Base-by-base conservation (phyloP, 2,888 invertebrate species). In the Metopia argyrocephala region DNA sequence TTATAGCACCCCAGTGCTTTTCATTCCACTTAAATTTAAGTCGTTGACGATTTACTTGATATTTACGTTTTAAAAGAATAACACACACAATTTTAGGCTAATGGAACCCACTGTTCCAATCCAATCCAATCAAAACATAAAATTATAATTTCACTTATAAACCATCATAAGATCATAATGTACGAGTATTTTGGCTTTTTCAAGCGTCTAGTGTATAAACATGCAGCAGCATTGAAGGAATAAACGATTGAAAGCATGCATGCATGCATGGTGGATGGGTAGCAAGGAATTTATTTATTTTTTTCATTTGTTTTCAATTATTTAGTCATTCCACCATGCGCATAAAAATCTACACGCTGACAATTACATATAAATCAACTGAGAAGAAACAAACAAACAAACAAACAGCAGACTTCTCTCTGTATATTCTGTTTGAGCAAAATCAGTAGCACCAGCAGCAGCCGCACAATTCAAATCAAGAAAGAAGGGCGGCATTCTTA, bases 271-370 rank as follows among this genome's bases (percentile, higher is more conserved):
- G 65, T 69, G 59, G 64, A 31, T 69, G 59, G 64, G 45, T 15
- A 79, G 15, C 25, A 48, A 57, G 61, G 68, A 73, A 73, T 69
- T 57, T 69, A 61, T 69, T 62, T 66, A 75, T 70, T 71, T 80
- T 81, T 78, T 66, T 81, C 81, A 81, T 81, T 81, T 81, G 81
- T 81, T 81, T 81, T 65, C 81, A 81, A 81, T 78, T 81, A 81
- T 45, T 74, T 78, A 78, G 59, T 62, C 18, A 66, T 46, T 74
- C 56, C 61, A 65, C 66, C 70, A 50, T 78, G 65, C 27, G 31
- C 25, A 66, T 64, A 65, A 65, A 65, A 62, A 62, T 28, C 20
- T 74, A 18, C 45, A 56, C 38, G 31, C 73, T 73, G 80, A 69
- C 64, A 76, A 74, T 70, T 59, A 68, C 61, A 52, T 70, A 78